Conservation (phyloP, 2,888 invertebrate genomes). For the Noctua janthina region DNA sequence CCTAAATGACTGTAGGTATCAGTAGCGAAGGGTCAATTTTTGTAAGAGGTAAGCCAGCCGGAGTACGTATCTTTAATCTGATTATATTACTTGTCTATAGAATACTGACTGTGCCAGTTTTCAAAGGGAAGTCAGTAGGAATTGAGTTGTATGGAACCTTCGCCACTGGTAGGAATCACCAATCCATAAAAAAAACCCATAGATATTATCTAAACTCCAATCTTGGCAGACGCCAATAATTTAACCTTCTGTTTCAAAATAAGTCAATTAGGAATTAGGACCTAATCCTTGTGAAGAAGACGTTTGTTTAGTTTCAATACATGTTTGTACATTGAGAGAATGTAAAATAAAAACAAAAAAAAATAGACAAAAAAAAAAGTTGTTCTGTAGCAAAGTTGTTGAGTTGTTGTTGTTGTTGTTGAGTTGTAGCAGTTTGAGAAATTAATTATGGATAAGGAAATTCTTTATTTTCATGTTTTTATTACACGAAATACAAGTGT, state of each 20-base stretch:
- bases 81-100: too few relatives aligned
- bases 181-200: background rate
- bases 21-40: too few relatives aligned
- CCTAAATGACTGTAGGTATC: background rate
- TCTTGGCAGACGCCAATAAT: background rate
- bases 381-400: too few relatives aligned
- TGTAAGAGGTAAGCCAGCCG: too few relatives aligned
- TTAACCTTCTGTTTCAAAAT: background rate
- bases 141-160: too few relatives aligned
- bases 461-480: background rate
- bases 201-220: background rate
- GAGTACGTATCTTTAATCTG: too few relatives aligned
- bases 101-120: too few relatives aligned
- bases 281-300: background rate
- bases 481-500: background rate
- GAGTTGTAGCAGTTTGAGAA: too few relatives aligned
- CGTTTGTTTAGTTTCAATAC: background rate
- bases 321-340: background rate
- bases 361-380: too few relatives aligned
- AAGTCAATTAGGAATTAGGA: background rate
- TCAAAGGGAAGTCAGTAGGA: too few relatives aligned
- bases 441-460: background rate
- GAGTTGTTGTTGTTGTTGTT: too few relatives aligned
- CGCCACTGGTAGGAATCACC: background rate
- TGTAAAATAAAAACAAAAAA: too few relatives aligned